Evolutionary conservation across 2,797 vertebrate genomes (phyloP).

Genomic region (Myotis daubentonii): DNA sequence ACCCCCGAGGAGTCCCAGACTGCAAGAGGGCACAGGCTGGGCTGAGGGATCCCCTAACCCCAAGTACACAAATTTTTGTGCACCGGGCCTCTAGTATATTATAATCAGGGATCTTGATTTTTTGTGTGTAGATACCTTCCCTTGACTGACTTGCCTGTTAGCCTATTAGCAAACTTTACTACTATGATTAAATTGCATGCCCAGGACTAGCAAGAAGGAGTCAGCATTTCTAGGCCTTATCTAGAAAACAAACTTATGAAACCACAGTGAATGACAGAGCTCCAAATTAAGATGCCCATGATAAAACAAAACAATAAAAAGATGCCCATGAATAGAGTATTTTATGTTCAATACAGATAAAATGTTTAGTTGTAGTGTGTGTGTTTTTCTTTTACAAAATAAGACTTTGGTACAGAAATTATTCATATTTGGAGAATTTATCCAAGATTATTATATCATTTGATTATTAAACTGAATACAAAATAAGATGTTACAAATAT

Average conservation of each 20-base stretch:
- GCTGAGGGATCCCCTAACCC: too few relatives aligned
- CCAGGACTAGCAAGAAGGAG: background rate
- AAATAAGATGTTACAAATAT: slow-evolving; percentile 4
- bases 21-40: too few relatives aligned
- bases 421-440: slow-evolving; percentile 21
- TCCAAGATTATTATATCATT: background rate
- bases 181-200: background rate
- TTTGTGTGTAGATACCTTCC: background rate
- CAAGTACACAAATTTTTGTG: too few relatives aligned
- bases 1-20: too few relatives aligned
- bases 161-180: background rate
- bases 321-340: background rate
- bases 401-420: background rate
- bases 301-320: background rate
- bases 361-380: background rate
- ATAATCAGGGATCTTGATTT: background rate
- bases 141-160: background rate
- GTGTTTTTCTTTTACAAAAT: background rate
- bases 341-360: background rate
- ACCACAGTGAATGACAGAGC: background rate
- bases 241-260: slow-evolving; percentile 6
- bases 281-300: background rate
- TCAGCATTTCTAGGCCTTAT: background rate
- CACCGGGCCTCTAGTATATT: background rate
- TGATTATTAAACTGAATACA: background rate